Evolutionary conservation across 2,797 vertebrate genomes (phyloP).

Genomic region (Ctenosaura bakeri): DNA sequence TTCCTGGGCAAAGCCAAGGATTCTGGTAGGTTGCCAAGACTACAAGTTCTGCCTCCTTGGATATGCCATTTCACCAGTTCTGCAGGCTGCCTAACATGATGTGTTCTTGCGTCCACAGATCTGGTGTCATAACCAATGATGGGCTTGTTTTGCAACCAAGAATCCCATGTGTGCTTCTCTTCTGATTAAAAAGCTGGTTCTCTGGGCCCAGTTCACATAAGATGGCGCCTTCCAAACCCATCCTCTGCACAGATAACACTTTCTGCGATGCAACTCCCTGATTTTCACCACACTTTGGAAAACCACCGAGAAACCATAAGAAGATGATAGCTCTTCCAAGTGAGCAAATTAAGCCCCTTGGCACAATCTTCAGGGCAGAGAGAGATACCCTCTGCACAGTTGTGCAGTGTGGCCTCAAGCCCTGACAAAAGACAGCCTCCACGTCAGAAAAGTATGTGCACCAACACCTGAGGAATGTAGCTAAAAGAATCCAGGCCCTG

Average conservation of each 20-base stretch:
- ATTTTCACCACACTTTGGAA: not conserved
- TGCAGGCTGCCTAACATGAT: not conserved
- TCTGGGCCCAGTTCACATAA: not conserved
- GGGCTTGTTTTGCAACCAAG: too few species aligned
- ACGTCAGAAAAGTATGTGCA: not conserved
- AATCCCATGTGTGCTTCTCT: not conserved
- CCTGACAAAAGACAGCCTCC: not conserved
- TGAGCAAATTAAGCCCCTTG: not conserved
- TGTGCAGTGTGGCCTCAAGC: not conserved
- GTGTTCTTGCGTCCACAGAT: too few species aligned
- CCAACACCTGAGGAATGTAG: not conserved
- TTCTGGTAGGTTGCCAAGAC: too few species aligned
- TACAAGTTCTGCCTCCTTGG: not conserved
- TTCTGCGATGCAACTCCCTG: not conserved
- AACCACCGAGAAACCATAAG: not conserved
- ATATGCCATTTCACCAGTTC: not conserved
- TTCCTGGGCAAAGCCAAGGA: not conserved
- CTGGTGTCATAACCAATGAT: too few species aligned
- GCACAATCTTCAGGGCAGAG: not conserved
- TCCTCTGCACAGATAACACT: not conserved
- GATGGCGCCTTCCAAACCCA: not conserved
- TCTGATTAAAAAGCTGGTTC: not conserved
- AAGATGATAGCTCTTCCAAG: not conserved
- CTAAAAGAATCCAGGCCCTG: not conserved
- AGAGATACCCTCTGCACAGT: too few species aligned